Percentiles rank a stretch among this genome's conserved stretches.
Evolutionary conservation across 2,113 vertebrate genomes (phyloP).

Genomic region (Mionectes macconnelli): DNA sequence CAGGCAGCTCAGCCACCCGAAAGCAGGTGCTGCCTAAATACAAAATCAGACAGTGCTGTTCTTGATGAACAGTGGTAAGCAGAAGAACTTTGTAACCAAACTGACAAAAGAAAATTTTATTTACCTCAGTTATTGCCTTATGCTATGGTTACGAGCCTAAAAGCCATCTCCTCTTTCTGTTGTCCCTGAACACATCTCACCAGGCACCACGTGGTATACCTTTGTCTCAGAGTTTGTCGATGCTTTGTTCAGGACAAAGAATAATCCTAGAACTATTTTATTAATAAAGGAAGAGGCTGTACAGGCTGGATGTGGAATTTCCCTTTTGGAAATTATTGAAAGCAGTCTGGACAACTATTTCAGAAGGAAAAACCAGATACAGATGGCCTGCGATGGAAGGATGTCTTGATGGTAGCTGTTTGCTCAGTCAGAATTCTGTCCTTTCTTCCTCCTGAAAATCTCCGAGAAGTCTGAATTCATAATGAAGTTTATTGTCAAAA

Average conservation of each 20-base stretch:
- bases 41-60: neutral
- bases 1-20: neutral
- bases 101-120: neutral
- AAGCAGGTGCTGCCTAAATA: neutral
- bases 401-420: neutral
- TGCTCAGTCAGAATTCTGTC: neutral
- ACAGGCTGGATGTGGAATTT: neutral
- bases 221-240: neutral
- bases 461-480: neutral
- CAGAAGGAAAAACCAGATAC: neutral
- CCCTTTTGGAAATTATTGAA: neutral
- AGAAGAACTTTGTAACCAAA: neutral
- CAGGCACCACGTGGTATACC: neutral
- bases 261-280: neutral
- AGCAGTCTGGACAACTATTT: neutral
- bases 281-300: neutral
- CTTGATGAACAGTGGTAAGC: neutral
- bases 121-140: neutral
- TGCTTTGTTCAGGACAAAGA: neutral
- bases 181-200: neutral
- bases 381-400: neutral
- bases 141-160: neutral
- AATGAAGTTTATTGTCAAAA: neutral
- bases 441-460: neutral
- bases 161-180: neutral